Evolutionary conservation across 2,888 invertebrate species (phyloP), one percentile per base, ranked within the genome.

Genomic region (Kuschelorhynchus macadamiae): DNA sequence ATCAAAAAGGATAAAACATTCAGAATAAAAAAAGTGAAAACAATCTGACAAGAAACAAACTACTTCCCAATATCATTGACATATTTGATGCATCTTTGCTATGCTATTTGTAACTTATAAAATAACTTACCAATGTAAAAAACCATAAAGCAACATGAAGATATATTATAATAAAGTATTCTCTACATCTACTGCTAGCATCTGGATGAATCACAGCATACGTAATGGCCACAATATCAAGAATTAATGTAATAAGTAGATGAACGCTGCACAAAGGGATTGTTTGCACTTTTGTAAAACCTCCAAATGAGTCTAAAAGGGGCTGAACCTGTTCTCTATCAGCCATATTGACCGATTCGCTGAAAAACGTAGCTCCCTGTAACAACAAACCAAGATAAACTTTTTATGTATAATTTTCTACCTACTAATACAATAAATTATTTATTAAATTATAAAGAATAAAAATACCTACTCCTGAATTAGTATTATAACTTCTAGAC

Each of bases 111-210:
- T n/a, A 41, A n/a, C 12, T 14, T 41, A 5, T 12, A n/a, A 9
- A 47, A 16, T 47, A 14, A 74, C 83, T 83, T 82, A 89, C 89
- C 79, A 86, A 82, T 50, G 88, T 87, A 49, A 88, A 73, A 71
- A 87, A 84, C 89, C 89, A 89, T 70, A 87, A 85, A 11, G 82
- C 84, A 21, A 85, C 86, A 64, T 89, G 87, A 57, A 87, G 79
- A 77, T 89, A 89, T 20, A 88, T 83, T 79, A 89, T 84, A 61
- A 87, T 82, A 75, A 88, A 89, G 75, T 88, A 88, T 42, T 88
- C 88, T 64, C 85, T 83, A 74, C 88, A 88, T 74, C 83, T 84
- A 67, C 83, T 82, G 17, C 82, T 81, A 64, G 79, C 77, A 72
- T 81, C 79, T n/a, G 82, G 83, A 74, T 83, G 81, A 30, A 73